phyloP scores from a whole-genome alignment of 2,888 invertebrate genomes.

The Chaetogeoica ovagalla region DNA sequence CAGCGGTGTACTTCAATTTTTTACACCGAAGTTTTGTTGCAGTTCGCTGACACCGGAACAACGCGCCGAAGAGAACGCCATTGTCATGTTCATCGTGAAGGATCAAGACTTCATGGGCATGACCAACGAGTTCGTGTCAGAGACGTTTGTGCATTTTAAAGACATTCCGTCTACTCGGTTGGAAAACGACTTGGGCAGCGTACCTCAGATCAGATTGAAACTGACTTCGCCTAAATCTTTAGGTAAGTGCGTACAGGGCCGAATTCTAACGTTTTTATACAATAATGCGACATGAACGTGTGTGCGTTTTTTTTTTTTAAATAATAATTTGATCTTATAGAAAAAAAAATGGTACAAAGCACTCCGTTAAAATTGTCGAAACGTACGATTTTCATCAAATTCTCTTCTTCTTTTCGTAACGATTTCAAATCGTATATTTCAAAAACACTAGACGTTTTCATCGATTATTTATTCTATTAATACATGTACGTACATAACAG shows the following conservation, averaged over 20 bases:
- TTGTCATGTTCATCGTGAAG: constrained; percentile 88
- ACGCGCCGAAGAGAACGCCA: constrained; percentile 69
- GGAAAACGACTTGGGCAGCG: constrained; percentile 64
- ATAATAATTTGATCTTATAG: too few species aligned
- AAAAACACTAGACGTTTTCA: too few species aligned
- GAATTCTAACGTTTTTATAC: too few species aligned
- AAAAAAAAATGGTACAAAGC: too few species aligned
- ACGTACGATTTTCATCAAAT: too few species aligned
- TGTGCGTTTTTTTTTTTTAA: too few species aligned
- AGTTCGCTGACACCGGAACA: constrained; percentile 68
- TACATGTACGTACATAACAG: constrained; percentile 30
- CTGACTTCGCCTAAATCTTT: constrained; percentile 70
- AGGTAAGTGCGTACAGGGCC: constrained; percentile 62
- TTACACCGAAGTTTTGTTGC: constrained; percentile 56
- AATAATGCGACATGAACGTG: too few species aligned
- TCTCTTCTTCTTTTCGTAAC: too few species aligned
- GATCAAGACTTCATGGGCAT: constrained; percentile 93
- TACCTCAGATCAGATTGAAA: constrained; percentile 70
- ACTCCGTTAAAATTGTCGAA: too few species aligned
- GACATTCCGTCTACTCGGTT: constrained; percentile 69
- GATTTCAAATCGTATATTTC: too few species aligned
- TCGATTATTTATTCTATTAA: constrained; percentile 35
- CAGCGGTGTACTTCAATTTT: not conserved
- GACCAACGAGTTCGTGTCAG: constrained; percentile 91
- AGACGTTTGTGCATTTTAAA: constrained; percentile 83